Conservation (phyloP, 2,888 invertebrate genomes). For the Caenorhabditis sp. region DNA sequence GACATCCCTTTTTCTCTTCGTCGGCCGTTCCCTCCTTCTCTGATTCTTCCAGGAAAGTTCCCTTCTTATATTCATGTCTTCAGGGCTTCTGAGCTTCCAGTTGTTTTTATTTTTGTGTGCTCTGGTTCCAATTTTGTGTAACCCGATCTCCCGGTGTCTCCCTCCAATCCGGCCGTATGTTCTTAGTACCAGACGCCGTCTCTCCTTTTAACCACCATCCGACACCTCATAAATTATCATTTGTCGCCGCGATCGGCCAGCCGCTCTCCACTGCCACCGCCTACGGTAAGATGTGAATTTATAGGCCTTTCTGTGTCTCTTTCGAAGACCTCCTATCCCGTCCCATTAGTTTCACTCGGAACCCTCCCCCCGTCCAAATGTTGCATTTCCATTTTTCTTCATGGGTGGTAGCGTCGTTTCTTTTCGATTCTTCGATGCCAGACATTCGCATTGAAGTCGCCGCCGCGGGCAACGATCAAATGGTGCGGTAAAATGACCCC, state of each 20-base stretch:
- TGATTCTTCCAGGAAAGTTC: too few species aligned
- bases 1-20: background rate
- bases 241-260: background rate
- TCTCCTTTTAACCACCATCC: background rate
- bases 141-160: constrained; percentile 16
- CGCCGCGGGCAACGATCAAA: constrained; percentile 1
- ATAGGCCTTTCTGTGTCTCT: constrained; percentile 26
- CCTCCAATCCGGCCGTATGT: constrained; percentile 11
- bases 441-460: background rate
- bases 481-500: constrained; percentile 38
- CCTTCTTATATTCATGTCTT: too few species aligned
- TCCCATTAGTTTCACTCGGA: constrained; percentile 33
- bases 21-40: background rate
- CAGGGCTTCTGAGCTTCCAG: background rate
- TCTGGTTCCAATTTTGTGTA: constrained; percentile 42
- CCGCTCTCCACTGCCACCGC: background rate
- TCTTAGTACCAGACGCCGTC: constrained; percentile 17
- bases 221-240: constrained; percentile 43
- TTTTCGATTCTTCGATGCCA: background rate
- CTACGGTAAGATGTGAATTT: constrained; percentile 35
- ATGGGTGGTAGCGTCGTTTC: constrained; percentile 18
- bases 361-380: constrained; percentile 5
- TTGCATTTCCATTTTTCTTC: constrained; percentile 39
- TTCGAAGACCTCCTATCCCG: constrained; percentile 15
- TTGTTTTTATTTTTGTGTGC: constrained; percentile 25